Conservation (phyloP, 2,797 vertebrate species). For the Notoglanidium macrostoma region DNA sequence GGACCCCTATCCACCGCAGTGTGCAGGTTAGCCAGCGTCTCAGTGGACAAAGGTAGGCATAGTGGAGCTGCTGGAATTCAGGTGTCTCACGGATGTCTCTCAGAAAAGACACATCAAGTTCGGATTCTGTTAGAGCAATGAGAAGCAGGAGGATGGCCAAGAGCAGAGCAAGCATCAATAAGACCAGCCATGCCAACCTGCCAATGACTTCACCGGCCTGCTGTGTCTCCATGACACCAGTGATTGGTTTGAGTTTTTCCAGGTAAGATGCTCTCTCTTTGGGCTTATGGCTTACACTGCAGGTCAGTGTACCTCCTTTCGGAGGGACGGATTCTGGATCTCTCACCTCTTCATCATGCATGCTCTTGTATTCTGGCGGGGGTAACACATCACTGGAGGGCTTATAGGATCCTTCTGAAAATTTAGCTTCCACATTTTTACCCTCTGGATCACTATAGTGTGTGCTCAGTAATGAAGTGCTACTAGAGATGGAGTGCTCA, state of each 20-base stretch:
- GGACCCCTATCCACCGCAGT: slow-evolving; percentile 85
- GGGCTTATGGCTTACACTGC: slow-evolving; percentile 7
- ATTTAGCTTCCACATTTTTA: background rate
- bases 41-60: slow-evolving; percentile 98
- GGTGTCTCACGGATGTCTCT: slow-evolving; percentile 96
- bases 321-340: slow-evolving; percentile 70
- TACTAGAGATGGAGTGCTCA: background rate
- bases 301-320: slow-evolving; percentile 60
- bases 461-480: background rate
- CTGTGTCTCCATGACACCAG: slow-evolving; percentile 80
- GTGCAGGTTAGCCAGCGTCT: slow-evolving; percentile 97
- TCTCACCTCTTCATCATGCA: slow-evolving; percentile 83
- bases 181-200: slow-evolving; percentile 90
- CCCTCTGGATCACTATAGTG: background rate
- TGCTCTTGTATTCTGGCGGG: slow-evolving; percentile 77
- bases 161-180: slow-evolving; percentile 92
- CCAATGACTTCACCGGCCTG: slow-evolving; percentile 93
- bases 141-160: slow-evolving; percentile 93
- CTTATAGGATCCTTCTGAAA: background rate
- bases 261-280: slow-evolving; percentile 78
- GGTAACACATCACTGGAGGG: slow-evolving; percentile 68
- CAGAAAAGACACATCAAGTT: slow-evolving; percentile 96
- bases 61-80: slow-evolving; percentile 98
- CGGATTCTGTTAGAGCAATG: slow-evolving; percentile 94
- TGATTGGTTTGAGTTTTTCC: slow-evolving; percentile 82